A percentile compares a stretch with the other conserved stretches of the same genome.
Conservation (phyloP, 2,113 vertebrate genomes). For the Donacobius atricapilla region DNA sequence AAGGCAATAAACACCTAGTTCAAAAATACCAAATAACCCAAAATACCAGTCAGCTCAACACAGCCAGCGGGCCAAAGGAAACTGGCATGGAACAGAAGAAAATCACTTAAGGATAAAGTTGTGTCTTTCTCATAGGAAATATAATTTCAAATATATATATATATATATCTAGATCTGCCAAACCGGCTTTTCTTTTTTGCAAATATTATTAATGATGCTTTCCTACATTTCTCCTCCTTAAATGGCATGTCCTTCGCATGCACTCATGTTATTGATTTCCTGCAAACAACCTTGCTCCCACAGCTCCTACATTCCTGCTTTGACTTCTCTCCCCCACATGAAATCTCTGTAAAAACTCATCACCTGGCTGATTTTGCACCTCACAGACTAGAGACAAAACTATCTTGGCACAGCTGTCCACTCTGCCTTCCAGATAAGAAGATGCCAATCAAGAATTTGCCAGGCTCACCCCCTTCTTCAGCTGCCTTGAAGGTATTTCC, state of each 20-base stretch:
- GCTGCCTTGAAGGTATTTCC: neutral
- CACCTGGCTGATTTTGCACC: neutral
- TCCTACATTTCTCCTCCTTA: neutral
- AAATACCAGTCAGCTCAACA: neutral
- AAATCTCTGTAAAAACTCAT: neutral
- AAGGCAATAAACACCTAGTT: neutral
- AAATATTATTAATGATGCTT: neutral
- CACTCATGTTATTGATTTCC: neutral
- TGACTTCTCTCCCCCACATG: neutral
- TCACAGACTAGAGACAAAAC: neutral
- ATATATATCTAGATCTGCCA: too few species aligned
- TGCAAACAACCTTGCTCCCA: neutral
- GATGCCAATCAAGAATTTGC: neutral
- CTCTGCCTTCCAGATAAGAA: neutral
- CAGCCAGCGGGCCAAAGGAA: neutral
- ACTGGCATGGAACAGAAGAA: neutral
- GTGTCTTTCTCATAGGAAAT: neutral
- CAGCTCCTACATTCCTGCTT: neutral
- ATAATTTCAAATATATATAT: neutral
- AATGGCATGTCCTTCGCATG: neutral
- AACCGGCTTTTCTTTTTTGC: neutral
- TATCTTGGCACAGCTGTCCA: too few species aligned
- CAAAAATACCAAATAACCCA: neutral
- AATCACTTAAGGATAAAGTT: neutral
- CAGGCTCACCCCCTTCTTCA: neutral